phyloP scores from a whole-genome alignment of 2,797 vertebrate species.

The Urocyon cinereoargenteus region DNA sequence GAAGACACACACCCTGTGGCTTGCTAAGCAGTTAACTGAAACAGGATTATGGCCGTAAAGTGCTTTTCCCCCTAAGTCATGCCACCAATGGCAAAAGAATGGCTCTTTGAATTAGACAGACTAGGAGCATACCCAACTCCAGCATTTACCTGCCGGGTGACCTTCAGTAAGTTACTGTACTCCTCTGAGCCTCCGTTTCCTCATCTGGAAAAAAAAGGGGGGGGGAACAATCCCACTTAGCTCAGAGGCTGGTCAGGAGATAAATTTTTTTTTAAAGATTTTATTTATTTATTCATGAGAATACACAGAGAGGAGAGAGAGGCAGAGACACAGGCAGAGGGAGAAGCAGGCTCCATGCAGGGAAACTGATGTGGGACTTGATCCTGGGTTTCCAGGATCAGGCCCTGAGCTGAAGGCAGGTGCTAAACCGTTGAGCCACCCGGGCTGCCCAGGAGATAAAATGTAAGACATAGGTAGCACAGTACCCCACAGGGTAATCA shows the following conservation, averaged over 20 bases:
- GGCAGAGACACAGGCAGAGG: too few relatives aligned
- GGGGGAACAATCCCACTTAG: background rate
- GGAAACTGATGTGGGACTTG: too few relatives aligned
- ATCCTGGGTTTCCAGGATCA: too few relatives aligned
- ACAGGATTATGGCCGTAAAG: background rate
- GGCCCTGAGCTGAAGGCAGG: too few relatives aligned
- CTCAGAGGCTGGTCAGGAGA: background rate
- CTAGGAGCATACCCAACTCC: background rate
- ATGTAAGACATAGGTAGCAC: background rate
- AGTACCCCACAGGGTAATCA: background rate
- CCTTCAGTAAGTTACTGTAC: background rate
- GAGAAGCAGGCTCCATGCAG: too few relatives aligned
- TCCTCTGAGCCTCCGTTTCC: background rate
- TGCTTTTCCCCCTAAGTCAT: background rate
- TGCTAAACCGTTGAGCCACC: too few relatives aligned
- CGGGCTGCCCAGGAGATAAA: background rate
- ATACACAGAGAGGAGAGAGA: too few relatives aligned
- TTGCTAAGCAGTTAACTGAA: constrained; percentile 7
- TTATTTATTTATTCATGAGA: too few relatives aligned
- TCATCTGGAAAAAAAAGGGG: background rate
- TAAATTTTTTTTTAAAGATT: background rate
- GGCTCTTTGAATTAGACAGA: background rate
- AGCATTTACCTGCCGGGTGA: background rate
- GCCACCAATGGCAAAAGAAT: background rate
- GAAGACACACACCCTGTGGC: background rate